phyloP scores from a whole-genome alignment of 2,888 invertebrate genomes.

The Stenchaetothrips biformis region DNA sequence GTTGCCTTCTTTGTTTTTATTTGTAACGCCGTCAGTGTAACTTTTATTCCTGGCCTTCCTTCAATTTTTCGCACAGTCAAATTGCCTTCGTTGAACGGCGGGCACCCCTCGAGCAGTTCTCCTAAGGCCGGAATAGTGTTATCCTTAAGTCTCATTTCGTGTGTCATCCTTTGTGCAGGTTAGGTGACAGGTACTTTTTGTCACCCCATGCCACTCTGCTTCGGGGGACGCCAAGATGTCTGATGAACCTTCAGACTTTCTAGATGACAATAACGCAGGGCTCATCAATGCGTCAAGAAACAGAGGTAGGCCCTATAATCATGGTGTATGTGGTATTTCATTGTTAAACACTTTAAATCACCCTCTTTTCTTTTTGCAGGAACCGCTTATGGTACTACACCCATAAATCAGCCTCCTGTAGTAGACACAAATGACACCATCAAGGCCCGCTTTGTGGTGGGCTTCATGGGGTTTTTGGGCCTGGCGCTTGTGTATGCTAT shows the following conservation, averaged over 20 bases:
- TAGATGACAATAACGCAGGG: background rate
- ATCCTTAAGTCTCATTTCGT: background rate
- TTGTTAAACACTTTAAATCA: background rate
- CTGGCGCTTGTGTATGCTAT: slow-evolving; percentile 45
- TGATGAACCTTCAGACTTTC: background rate
- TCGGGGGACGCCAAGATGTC: background rate
- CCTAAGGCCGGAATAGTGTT: background rate
- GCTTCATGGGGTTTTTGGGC: slow-evolving; percentile 45
- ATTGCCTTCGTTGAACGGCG: background rate
- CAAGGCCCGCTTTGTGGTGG: slow-evolving; percentile 40
- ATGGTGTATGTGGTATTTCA: background rate
- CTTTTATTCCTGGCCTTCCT: background rate
- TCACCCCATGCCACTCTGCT: background rate
- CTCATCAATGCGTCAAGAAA: background rate
- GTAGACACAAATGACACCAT: background rate
- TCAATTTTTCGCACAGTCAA: background rate
- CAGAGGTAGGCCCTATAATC: background rate
- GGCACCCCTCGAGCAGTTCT: background rate
- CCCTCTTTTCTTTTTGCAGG: background rate
- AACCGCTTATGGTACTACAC: background rate
- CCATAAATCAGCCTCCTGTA: background rate
- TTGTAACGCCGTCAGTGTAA: background rate
- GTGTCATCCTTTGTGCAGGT: background rate
- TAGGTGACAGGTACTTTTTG: background rate
- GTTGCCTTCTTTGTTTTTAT: background rate